Evolutionary conservation across 2,888 invertebrate genomes (phyloP).

Genomic region (Tenthredo distinguenda): DNA sequence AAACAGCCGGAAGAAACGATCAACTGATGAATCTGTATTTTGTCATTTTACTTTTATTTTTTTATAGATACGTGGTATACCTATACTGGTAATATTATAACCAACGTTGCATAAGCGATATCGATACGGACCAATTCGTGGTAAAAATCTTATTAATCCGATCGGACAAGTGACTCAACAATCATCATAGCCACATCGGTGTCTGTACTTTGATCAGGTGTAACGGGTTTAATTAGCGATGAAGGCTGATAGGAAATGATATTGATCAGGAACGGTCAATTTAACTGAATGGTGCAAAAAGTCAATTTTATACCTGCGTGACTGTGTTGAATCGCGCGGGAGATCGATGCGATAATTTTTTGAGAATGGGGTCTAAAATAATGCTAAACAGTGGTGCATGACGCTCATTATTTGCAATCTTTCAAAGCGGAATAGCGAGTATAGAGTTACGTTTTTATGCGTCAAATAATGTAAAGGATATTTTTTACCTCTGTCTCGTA

Average conservation of each 20-base stretch:
- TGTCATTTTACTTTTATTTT: not conserved
- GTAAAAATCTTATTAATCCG: slow-evolving; percentile 27
- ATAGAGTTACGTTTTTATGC: not conserved
- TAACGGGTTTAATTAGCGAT: slow-evolving; percentile 35
- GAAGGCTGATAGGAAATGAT: slow-evolving; percentile 34
- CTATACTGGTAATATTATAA: not conserved
- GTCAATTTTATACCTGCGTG: slow-evolving; percentile 10
- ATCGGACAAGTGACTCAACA: slow-evolving; percentile 29
- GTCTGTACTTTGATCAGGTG: slow-evolving; percentile 34
- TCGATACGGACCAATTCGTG: slow-evolving; percentile 18
- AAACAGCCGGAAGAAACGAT: not conserved
- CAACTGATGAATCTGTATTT: not conserved
- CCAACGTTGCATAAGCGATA: not conserved
- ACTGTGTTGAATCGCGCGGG: not conserved
- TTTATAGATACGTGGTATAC: not conserved
- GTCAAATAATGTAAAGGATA: not conserved
- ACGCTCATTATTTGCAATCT: not conserved
- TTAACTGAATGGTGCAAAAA: slow-evolving; percentile 31
- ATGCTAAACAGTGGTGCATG: not conserved
- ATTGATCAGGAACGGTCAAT: slow-evolving; percentile 33
- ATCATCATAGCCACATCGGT: slow-evolving; percentile 28
- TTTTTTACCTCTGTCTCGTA: not conserved
- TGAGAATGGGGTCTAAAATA: slow-evolving; percentile 8
- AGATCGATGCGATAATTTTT: not conserved
- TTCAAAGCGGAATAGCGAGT: not conserved